A percentile compares a stretch with the other conserved stretches of the same genome.
phyloP scores from a whole-genome alignment of 2,888 invertebrate species.

The Mactromeris polynyma region DNA sequence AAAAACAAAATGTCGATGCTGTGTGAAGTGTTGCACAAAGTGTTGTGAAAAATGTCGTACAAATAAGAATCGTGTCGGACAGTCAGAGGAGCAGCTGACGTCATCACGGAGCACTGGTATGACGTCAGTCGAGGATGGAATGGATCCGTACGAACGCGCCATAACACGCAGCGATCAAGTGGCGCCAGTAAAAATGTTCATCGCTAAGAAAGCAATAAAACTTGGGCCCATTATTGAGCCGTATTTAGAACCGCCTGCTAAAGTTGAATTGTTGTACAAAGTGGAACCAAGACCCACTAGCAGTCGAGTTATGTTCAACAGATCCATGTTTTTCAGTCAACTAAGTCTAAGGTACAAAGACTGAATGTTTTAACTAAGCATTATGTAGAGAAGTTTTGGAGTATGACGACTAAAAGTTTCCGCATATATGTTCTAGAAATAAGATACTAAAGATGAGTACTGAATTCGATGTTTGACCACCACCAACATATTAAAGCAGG shows the following conservation, averaged over 20 bases:
- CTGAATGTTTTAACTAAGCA: not conserved
- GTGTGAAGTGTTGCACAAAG: slow-evolving; percentile 45
- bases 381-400: too few species aligned
- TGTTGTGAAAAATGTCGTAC: not conserved
- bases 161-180: slow-evolving; percentile 16
- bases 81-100: slow-evolving; percentile 48
- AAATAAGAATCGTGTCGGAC: slow-evolving; percentile 42
- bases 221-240: slow-evolving; percentile 68
- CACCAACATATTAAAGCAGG: too few species aligned
- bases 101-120: slow-evolving; percentile 1
- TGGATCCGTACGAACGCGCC: slow-evolving; percentile 35
- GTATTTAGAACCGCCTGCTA: slow-evolving; percentile 61
- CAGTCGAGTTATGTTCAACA: slow-evolving; percentile 50
- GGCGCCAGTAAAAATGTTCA: slow-evolving; percentile 42
- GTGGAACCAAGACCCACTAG: slow-evolving; percentile 61
- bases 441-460: too few species aligned
- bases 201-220: slow-evolving; percentile 66
- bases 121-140: slow-evolving; percentile 21
- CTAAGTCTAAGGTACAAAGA: slow-evolving; percentile 54
- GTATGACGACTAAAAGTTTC: too few species aligned
- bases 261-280: slow-evolving; percentile 64
- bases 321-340: slow-evolving; percentile 60
- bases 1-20: slow-evolving; percentile 65
- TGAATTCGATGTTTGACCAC: too few species aligned
- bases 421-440: too few species aligned